Evolutionary conservation across 2,113 vertebrate genomes (phyloP), one percentile per base, ranked within the genome.

Genomic region (Nyctereutes procyonoides): DNA sequence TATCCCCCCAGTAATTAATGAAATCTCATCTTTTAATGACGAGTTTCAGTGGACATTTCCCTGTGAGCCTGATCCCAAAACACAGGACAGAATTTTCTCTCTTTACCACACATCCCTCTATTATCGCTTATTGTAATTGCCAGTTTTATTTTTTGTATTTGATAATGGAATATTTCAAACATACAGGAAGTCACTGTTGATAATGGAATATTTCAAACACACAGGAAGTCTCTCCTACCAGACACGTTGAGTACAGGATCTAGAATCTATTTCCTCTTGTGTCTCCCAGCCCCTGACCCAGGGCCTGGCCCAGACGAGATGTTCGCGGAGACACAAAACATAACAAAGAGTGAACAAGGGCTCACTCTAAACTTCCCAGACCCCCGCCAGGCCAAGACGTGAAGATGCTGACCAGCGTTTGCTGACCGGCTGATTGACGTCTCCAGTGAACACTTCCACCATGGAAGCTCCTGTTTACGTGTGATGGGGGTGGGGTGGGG

Each of bases 1-100:
- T 16, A 0, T 0, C 8, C 3, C 48, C 14, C 13, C 13, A 30
- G n/a, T 32, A 55, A 56, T 53, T 26, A 14, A 30, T 1, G 53
- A 62, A 74, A 15, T 24, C 3, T 5, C 82, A 10, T 17, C 48
- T 67, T 38, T 14, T 26, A 24, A 38, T 38, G 24, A 17, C 30
- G 22, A 32, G 12, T 9, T 11, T 13, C 53, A 2, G 26, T 24
- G 51, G 67, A 22, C 24, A 0, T 65, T 51, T 35, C 53, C 8
- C 71, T 20, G 24, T 2, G 32, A 82, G 19, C 6, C 28, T 14
- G 51, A n/a, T 26, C 32, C 51, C 69, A 8, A 7, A 15, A 3
- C n/a, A 32, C 38, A 26, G 28, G 43, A 55, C 28, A 35, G 22
- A n/a, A 24, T 32, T 32, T 26, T 79, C 38, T 73, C 48, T 65